Base-by-base conservation (phyloP, 1,140 invertebrate genomes). In the Drosophila sp. region DNA sequence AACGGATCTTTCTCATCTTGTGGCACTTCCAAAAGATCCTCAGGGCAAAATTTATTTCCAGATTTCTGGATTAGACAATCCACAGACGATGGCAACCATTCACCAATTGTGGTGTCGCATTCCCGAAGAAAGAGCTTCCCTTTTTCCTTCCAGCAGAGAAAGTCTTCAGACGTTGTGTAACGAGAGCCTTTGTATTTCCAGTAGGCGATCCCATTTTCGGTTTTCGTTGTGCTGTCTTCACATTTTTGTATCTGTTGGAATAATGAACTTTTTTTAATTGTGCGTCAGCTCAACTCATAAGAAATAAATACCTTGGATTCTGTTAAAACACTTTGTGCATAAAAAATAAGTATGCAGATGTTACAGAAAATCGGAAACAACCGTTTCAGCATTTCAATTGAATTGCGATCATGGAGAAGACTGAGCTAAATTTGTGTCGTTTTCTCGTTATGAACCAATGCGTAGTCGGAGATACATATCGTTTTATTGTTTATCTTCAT, bases 21-120 rank as follows among this genome's bases (percentile, higher is more conserved):
- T 35, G 10, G n/a, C n/a, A 90, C 32, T 62, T 90, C 77, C 17
- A 71, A 40, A 4, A 76, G 63, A 7, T 83, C 61, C 44, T 90
- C 74, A 1, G 86, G 74, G 35, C 86, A 83, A 38, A 60, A 58
- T n/a, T 8, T 58, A n/a, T 80, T 73, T 17, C 3, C n/a, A 8
- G 25, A 3, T 17, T 17, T 40, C 27, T 30, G 27, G 4, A 30
- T 32, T 30, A 44, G 58, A 40, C 76, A 86, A 0, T 17, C 8
- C 4, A 79, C 70, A 33, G n/a, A 6, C 7, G 73, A n/a, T n/a
- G 70, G 72, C 2, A 54, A 0, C 72, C 80, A 90, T 32, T 66
- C 10, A 0, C 70, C 74, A 32, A 33, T 72, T 5, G 23, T 44
- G 30, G 66, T 80, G 4, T 81, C 30, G 44, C 83, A 87, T 32